Conservation (phyloP, 2,888 invertebrate species). For the Onthophagus sagittarius region DNA sequence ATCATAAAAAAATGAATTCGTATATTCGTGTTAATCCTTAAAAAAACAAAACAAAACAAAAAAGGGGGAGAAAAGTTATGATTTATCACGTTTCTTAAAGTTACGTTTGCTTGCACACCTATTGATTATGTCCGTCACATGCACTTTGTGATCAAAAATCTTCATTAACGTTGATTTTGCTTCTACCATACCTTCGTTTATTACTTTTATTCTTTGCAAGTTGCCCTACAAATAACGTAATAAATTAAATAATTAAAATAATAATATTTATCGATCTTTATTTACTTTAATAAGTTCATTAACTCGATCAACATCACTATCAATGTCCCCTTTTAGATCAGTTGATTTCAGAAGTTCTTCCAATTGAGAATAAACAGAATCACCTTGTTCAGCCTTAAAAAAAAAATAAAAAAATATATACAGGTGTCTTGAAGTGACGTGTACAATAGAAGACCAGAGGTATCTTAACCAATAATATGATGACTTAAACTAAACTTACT, state of each 20-base stretch:
- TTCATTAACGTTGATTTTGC: constrained; percentile 83
- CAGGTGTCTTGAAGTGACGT: too few species aligned
- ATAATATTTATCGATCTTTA: background rate
- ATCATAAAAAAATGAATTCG: background rate
- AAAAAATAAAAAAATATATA: constrained; percentile 22
- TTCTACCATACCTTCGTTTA: constrained; percentile 87
- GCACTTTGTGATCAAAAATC: constrained; percentile 86
- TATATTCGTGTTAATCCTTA: background rate
- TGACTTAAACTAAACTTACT: too few species aligned
- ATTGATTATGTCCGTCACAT: constrained; percentile 84
- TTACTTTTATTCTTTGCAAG: constrained; percentile 89
- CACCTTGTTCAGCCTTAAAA: constrained; percentile 54
- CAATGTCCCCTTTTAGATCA: constrained; percentile 44
- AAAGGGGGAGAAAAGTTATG: constrained; percentile 30
- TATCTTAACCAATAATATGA: too few species aligned
- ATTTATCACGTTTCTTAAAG: constrained; percentile 85
- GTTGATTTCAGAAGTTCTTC: constrained; percentile 45
- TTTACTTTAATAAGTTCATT: constrained; percentile 64
- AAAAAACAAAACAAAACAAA: constrained; percentile 1
- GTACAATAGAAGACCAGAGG: too few species aligned
- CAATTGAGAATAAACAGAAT: constrained; percentile 48
- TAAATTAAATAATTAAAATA: background rate
- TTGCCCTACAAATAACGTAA: constrained; percentile 70
- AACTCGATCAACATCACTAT: constrained; percentile 46
- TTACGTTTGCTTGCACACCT: constrained; percentile 89